A percentile compares a stretch with the other conserved stretches of the same genome.
These are phyloP conservation scores for Cremastinae sp. DNA, from an alignment of 2,888 invertebrate genomes.

Conservation along the genomic window DNA sequence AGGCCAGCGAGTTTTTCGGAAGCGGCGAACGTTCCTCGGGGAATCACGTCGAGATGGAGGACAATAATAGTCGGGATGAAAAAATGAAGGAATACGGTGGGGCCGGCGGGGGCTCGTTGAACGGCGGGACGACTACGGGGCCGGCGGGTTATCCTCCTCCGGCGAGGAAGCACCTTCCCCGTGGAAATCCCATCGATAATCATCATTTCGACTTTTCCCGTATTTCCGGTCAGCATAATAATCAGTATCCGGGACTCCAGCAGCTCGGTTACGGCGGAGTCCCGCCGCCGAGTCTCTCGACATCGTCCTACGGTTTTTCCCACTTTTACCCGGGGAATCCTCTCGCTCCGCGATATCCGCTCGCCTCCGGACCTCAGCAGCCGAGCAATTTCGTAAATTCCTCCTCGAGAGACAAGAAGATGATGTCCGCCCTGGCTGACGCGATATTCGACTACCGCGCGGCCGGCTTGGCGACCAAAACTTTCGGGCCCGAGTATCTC, in stretches of 20 bases:
- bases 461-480: constrained; percentile 54
- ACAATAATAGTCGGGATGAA: constrained; percentile 42
- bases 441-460: constrained; percentile 50
- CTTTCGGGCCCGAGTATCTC: constrained; percentile 60
- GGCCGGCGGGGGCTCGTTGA: constrained; percentile 17
- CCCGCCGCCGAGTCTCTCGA: constrained; percentile 45
- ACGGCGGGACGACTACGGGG: not conserved
- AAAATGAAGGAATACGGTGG: constrained; percentile 37
- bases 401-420: constrained; percentile 38
- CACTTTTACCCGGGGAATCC: constrained; percentile 65
- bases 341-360: constrained; percentile 13
- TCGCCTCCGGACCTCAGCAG: constrained; percentile 13
- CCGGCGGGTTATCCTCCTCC: not conserved
- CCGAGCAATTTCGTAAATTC: constrained; percentile 22
- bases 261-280: constrained; percentile 63
- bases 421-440: constrained; percentile 33
- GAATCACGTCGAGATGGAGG: constrained; percentile 11
- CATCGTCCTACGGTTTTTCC: constrained; percentile 67
- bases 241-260: constrained; percentile 61
- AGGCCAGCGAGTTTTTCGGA: constrained; percentile 21
- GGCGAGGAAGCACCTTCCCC: constrained; percentile 26
- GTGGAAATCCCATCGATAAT: constrained; percentile 31
- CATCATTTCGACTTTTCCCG: constrained; percentile 63
- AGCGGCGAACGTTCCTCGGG: constrained; percentile 1
- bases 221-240: constrained; percentile 52